These are phyloP conservation scores for Sciaenops ocellatus DNA, from an alignment of 2,797 vertebrate species.

Conservation along the genomic window DNA sequence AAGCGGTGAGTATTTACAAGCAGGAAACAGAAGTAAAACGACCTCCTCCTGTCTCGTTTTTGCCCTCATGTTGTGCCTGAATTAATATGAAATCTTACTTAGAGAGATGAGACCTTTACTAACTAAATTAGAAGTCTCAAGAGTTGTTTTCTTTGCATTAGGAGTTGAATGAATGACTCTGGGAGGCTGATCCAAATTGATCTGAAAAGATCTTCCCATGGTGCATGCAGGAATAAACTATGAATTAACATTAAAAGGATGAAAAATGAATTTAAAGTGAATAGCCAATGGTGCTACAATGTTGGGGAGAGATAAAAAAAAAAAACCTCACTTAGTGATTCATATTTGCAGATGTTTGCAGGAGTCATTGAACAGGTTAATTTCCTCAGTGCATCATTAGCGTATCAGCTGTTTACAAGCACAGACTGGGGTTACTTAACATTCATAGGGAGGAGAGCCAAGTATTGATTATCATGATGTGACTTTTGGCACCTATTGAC, in stretches of 20 bases:
- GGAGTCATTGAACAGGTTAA: conserved; percentile 49
- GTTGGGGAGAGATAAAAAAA: not conserved
- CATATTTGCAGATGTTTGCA: conserved; percentile 25
- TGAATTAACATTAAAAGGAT: conserved; percentile 12
- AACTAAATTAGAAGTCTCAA: conserved; percentile 22
- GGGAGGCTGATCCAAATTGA: conserved; percentile 13
- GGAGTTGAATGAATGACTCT: conserved; percentile 16
- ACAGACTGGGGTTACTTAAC: conserved; percentile 49
- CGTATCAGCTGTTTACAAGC: conserved; percentile 30
- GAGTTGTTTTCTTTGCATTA: conserved; percentile 16
- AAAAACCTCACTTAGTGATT: conserved; percentile 9
- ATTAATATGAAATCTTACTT: conserved; percentile 21
- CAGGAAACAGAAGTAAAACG: conserved; percentile 6
- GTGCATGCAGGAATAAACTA: conserved; percentile 13
- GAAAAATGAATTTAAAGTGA: not conserved
- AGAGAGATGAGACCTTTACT: conserved; percentile 5
- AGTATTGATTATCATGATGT: conserved; percentile 64
- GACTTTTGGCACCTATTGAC: conserved; percentile 51
- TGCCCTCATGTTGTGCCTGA: conserved; percentile 17
- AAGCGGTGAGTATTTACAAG: conserved; percentile 21
- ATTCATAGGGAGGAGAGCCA: conserved; percentile 51
- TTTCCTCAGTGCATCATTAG: conserved; percentile 47
- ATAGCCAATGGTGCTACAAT: conserved; percentile 49
- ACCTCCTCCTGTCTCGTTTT: not conserved
- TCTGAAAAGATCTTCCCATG: not conserved